These are phyloP conservation scores for Drosophila affinis DNA, from an alignment of 2,888 invertebrate species.

Conservation along the genomic window DNA sequence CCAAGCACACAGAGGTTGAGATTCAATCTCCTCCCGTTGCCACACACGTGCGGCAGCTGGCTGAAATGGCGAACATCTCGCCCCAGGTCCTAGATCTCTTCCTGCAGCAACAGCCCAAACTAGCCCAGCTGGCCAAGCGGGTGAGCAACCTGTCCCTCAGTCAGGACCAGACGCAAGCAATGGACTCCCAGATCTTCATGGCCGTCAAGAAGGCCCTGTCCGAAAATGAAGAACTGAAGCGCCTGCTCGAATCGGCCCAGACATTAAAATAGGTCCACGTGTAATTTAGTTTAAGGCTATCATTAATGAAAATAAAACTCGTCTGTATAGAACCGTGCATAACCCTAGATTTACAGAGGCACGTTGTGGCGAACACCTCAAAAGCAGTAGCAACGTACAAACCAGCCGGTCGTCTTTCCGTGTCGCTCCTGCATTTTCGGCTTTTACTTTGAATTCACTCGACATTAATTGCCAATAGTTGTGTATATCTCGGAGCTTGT, in stretches of 20 bases:
- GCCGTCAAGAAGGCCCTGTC: conserved; percentile 71
- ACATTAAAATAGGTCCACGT: conserved; percentile 62
- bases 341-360: not conserved
- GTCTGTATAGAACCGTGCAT: not conserved
- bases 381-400: too few relatives aligned
- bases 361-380: conserved; percentile 62
- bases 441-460: too few relatives aligned
- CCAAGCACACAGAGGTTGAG: conserved; percentile 32
- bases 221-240: conserved; percentile 70
- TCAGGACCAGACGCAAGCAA: conserved; percentile 59
- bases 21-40: conserved; percentile 28
- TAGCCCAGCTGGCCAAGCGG: conserved; percentile 71
- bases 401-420: too few relatives aligned
- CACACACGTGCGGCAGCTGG: conserved; percentile 68
- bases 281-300: conserved; percentile 22
- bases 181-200: conserved; percentile 66
- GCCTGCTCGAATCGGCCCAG: conserved; percentile 58
- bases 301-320: conserved; percentile 27
- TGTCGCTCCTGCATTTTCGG: too few relatives aligned
- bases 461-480: too few relatives aligned
- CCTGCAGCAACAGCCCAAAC: conserved; percentile 72
- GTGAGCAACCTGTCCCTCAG: conserved; percentile 70
- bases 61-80: conserved; percentile 63
- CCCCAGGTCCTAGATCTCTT: conserved; percentile 60
- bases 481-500: too few relatives aligned